phyloP scores from a whole-genome alignment of 1,140 invertebrate species.

The Drosophila virilis region DNA sequence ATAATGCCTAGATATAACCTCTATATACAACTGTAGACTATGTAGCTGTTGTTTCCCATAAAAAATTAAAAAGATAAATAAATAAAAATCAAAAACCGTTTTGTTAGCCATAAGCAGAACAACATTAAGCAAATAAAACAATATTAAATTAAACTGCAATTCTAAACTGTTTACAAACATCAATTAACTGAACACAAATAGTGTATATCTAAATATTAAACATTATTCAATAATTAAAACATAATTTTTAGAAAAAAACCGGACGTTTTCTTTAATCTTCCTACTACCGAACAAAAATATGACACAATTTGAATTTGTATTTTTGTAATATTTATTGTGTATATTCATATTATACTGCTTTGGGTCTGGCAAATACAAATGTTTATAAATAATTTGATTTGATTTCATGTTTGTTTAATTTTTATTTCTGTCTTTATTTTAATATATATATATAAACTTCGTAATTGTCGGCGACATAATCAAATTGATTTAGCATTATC shows the following conservation, averaged over 20 bases:
- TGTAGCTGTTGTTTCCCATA: conserved; percentile 59
- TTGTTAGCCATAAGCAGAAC: conserved; percentile 37
- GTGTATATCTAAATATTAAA: conserved; percentile 27
- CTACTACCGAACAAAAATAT: neutral
- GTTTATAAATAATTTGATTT: conserved; percentile 78
- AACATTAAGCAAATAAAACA: conserved; percentile 48
- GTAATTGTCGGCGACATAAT: conserved; percentile 67
- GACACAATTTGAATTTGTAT: conserved; percentile 5
- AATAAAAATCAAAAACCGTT: conserved; percentile 11
- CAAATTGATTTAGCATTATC: conserved; percentile 60
- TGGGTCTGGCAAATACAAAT: conserved; percentile 74
- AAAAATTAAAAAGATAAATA: neutral
- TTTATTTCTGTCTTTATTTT: conserved; percentile 42
- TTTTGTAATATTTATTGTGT: conserved; percentile 67
- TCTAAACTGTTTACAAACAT: conserved; percentile 61
- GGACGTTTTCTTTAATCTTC: neutral
- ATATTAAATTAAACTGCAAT: conserved; percentile 44
- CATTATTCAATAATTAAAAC: conserved; percentile 33
- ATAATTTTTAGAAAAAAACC: conserved; percentile 24
- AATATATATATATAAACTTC: conserved; percentile 63
- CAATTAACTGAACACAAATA: conserved; percentile 44
- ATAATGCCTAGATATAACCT: conserved; percentile 21
- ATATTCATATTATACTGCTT: conserved; percentile 66
- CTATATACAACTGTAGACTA: conserved; percentile 38
- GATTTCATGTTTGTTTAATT: conserved; percentile 48